These are phyloP conservation scores for Macropodus opercularis DNA, from an alignment of 2,797 vertebrate species.

Conservation along the genomic window DNA sequence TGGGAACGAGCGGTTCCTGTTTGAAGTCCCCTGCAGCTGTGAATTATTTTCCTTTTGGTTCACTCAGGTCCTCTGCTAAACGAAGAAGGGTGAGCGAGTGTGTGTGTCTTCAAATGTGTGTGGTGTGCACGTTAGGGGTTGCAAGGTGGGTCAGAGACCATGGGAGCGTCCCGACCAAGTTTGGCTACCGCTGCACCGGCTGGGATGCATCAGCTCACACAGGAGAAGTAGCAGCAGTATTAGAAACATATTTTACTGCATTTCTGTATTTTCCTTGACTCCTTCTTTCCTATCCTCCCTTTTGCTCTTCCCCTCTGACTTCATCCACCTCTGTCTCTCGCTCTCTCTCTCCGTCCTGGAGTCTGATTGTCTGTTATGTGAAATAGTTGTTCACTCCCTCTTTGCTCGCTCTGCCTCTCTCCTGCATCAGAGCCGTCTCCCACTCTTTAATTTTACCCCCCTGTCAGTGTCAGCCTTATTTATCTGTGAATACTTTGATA, in stretches of 20 bases:
- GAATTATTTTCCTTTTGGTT: constrained; percentile 80
- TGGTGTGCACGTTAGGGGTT: constrained; percentile 45
- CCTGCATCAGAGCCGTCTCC: constrained; percentile 46
- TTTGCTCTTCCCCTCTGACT: constrained; percentile 50
- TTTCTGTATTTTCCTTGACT: constrained; percentile 63
- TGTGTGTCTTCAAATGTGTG: constrained; percentile 41
- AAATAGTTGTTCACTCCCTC: constrained; percentile 66
- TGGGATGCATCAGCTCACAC: constrained; percentile 68
- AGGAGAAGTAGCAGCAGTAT: constrained; percentile 52
- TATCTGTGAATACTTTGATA: constrained; percentile 59
- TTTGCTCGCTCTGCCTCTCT: constrained; percentile 34
- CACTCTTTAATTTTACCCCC: constrained; percentile 62
- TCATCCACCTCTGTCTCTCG: constrained; percentile 27
- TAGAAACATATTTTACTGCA: constrained; percentile 60
- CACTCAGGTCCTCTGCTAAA: constrained; percentile 52
- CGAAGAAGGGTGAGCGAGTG: constrained; percentile 68
- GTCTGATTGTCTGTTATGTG: constrained; percentile 70
- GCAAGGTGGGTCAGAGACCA: constrained; percentile 69
- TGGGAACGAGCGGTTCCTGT: constrained; percentile 66
- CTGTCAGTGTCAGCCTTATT: constrained; percentile 37
- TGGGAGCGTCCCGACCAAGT: constrained; percentile 66
- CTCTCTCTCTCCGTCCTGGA: constrained; percentile 42
- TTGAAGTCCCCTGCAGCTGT: constrained; percentile 78
- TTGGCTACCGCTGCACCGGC: constrained; percentile 65
- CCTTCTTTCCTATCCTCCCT: constrained; percentile 56